Conservation (phyloP, 2,113 vertebrate species). For the Chaetodon trifascialis region DNA sequence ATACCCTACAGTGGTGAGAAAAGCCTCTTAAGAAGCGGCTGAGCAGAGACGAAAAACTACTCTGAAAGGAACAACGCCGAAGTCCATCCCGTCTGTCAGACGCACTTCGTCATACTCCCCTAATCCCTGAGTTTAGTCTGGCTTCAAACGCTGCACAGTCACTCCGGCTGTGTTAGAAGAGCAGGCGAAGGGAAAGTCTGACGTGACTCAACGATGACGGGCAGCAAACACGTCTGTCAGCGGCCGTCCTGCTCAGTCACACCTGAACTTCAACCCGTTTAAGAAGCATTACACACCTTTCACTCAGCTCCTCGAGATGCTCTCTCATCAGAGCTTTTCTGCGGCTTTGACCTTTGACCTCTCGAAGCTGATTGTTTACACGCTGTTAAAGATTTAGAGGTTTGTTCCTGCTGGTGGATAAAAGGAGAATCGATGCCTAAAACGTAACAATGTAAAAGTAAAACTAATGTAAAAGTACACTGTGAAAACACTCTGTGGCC, state of each 20-base stretch:
- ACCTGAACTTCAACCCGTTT: background rate
- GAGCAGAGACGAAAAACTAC: background rate
- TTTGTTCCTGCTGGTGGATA: background rate
- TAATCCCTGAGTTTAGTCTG: background rate
- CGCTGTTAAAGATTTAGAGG: background rate
- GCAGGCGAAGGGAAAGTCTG: background rate
- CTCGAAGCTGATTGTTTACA: background rate
- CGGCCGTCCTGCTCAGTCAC: background rate
- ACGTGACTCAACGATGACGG: background rate
- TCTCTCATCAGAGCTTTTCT: background rate
- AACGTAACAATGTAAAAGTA: background rate
- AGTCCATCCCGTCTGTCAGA: background rate
- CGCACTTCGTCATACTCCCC: background rate
- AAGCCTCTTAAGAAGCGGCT: constrained; percentile 3
- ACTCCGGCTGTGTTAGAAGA: rapidly evolving
- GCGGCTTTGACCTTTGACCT: constrained; percentile 1
- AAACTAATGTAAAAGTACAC: no score
- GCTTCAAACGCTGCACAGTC: background rate
- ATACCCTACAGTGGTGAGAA: constrained; percentile 29
- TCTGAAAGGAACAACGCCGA: background rate
- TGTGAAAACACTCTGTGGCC: no score
- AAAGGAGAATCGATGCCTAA: background rate
- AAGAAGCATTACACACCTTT: background rate
- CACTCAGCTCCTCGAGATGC: background rate
- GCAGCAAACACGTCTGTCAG: background rate